Evolutionary conservation across 92 coral and sea anemone species (phyloP).

Genomic region (Heteractis magnifica): DNA sequence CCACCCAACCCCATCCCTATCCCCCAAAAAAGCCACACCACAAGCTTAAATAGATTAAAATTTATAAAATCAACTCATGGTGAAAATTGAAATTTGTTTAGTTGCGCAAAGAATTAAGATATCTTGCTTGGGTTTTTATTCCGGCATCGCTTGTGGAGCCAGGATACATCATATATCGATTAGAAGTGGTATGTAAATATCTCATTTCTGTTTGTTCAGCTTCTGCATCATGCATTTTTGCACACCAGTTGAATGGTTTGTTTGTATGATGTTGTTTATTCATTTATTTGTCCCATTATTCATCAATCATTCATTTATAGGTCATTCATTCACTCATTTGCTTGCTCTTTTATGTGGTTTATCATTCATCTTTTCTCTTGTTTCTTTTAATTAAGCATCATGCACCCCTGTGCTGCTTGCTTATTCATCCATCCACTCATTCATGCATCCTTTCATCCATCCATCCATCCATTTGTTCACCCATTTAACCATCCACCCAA

Average conservation of each 20-base stretch:
- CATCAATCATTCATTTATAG: background rate
- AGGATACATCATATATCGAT: conserved; percentile 61
- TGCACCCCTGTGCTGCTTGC: too few relatives aligned
- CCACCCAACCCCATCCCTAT: background rate
- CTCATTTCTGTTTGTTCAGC: too few relatives aligned
- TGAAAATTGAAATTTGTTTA: conserved; percentile 2
- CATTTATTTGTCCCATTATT: background rate
- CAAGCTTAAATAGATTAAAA: background rate
- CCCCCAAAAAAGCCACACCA: background rate
- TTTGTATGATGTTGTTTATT: background rate
- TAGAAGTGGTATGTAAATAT: conserved; percentile 45
- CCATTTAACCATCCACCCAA: too few relatives aligned
- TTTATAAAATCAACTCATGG: background rate
- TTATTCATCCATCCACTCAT: too few relatives aligned
- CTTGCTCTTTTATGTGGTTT: too few relatives aligned
- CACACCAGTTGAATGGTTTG: too few relatives aligned
- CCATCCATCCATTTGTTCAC: too few relatives aligned
- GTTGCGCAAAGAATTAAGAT: conserved; percentile 73
- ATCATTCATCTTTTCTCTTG: too few relatives aligned
- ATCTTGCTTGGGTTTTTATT: conserved; percentile 56
- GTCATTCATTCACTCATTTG: too few relatives aligned
- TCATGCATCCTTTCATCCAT: too few relatives aligned
- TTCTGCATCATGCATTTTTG: too few relatives aligned
- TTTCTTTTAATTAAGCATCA: too few relatives aligned
- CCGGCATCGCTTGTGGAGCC: conserved; percentile 72